A percentile compares a stretch with the other conserved stretches of the same genome.
Conservation (phyloP, 2,797 vertebrate genomes). For the Myripristis jacobus region DNA sequence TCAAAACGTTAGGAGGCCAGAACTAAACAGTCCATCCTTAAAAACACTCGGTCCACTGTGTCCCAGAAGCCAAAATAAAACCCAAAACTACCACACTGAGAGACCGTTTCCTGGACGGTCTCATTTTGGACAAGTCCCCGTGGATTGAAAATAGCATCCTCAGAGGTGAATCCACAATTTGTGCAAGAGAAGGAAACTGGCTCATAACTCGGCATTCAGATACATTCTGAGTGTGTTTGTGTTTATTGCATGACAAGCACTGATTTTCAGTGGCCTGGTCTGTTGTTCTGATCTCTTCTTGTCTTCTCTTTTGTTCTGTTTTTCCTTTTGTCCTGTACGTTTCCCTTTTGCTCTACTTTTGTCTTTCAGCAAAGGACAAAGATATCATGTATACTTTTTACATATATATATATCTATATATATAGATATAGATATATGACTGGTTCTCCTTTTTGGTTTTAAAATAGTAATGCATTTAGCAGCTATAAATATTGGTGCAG, state of each 20-base stretch:
- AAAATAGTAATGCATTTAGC: constrained; percentile 38
- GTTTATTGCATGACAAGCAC: background rate
- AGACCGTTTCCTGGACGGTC: constrained; percentile 59
- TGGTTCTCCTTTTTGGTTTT: constrained; percentile 22
- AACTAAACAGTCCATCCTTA: constrained; percentile 53
- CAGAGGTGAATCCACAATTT: constrained; percentile 9
- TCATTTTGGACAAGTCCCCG: constrained; percentile 31
- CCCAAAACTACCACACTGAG: constrained; percentile 53
- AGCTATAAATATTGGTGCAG: constrained; percentile 15
- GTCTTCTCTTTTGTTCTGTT: background rate
- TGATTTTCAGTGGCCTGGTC: background rate
- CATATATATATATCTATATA: constrained; percentile 8
- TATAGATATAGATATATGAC: constrained; percentile 10
- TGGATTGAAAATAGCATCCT: constrained; percentile 35
- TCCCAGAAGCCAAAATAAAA: constrained; percentile 63
- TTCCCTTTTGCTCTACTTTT: background rate
- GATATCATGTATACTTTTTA: background rate
- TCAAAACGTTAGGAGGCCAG: constrained; percentile 52
- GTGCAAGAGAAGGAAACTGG: constrained; percentile 4
- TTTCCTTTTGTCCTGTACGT: background rate
- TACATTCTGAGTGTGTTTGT: background rate
- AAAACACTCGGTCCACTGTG: constrained; percentile 58
- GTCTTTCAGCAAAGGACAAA: background rate
- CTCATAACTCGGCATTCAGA: background rate
- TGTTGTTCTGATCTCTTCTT: background rate